Evolutionary conservation across 2,113 vertebrate species (phyloP).

Genomic region (Pteruthius melanotis): DNA sequence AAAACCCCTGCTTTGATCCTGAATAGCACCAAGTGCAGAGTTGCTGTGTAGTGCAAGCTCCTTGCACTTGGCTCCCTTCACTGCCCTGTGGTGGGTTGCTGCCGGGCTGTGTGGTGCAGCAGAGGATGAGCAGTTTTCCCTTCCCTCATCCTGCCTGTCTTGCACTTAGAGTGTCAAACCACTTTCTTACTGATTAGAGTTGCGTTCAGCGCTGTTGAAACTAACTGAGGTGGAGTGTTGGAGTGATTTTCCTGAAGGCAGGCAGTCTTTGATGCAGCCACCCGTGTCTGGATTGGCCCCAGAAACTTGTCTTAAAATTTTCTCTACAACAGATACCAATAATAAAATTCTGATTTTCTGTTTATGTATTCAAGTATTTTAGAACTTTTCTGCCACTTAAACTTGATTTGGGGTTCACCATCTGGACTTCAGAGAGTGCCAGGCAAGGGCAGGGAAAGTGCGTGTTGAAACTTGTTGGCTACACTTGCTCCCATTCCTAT

Average conservation of each 20-base stretch:
- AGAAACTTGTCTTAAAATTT: neutral
- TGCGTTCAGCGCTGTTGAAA: neutral
- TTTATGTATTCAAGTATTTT: neutral
- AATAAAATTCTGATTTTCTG: neutral
- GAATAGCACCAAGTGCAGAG: neutral
- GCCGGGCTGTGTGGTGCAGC: neutral
- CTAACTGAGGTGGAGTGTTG: neutral
- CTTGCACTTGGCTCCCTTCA: neutral
- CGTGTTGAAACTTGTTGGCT: neutral
- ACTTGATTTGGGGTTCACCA: neutral
- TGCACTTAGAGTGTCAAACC: neutral
- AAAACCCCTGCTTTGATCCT: neutral
- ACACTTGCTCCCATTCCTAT: rapidly evolving
- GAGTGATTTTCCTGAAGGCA: neutral
- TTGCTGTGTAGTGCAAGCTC: neutral
- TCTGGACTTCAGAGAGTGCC: neutral
- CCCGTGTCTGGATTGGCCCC: neutral
- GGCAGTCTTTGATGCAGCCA: neutral
- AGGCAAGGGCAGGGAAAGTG: neutral
- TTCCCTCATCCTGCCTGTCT: neutral
- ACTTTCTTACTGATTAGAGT: neutral
- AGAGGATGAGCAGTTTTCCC: neutral
- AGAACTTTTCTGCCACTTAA: neutral
- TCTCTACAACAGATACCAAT: neutral
- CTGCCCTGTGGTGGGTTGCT: rapidly evolving